Evolutionary conservation across 64 coral and sea anemone genomes (phyloP), one percentile per base, ranked within the genome.

Genomic region (Stylophora pistillata): DNA sequence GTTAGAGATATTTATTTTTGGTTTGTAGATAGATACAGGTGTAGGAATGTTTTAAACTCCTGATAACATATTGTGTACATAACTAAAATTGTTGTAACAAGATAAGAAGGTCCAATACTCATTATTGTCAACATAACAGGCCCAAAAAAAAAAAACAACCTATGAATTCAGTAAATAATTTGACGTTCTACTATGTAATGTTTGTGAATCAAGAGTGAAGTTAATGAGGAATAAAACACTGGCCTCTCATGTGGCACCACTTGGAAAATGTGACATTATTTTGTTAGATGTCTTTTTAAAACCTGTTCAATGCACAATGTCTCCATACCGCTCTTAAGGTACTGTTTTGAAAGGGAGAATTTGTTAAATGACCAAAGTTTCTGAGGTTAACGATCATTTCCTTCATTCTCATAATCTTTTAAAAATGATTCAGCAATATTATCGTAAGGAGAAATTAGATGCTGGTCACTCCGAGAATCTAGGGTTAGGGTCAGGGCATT

Each of bases 1-100:
- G 69, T 69, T 53, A 84, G 66, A 84, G 60, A 84, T 84, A 84
- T 84, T 84, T 84, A 84, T 84, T 69, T 84, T 84, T 84, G 60
- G 62, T 68, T 68, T 69, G 33, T 37, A 20, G 9, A 15, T 84
- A 84, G 62, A 69, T 23, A 47, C 37, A 47, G 37, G 3, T 47
- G 7, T 47, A 13, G 25, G 33, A 41, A n/a, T 84, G 27, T 70
- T 81, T 82, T n/a, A n/a, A 28, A 84, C 62, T 53, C 62, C 80
- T 2, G 32, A 58, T 63, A 26, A 58, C 30, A 58, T 58, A 53
- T 69, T 47, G 37, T 47, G 37, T 47, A 47, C 7, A 47, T 47
- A 47, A 47, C 61, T 41, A 68, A 69, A 18, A 84, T 69, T 53
- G 62, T 16, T 84, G 57, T 23, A 17, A 64, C 64, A 47, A 41